Conservation (phyloP, 2,797 vertebrate genomes). For the Pteropus rufus region DNA sequence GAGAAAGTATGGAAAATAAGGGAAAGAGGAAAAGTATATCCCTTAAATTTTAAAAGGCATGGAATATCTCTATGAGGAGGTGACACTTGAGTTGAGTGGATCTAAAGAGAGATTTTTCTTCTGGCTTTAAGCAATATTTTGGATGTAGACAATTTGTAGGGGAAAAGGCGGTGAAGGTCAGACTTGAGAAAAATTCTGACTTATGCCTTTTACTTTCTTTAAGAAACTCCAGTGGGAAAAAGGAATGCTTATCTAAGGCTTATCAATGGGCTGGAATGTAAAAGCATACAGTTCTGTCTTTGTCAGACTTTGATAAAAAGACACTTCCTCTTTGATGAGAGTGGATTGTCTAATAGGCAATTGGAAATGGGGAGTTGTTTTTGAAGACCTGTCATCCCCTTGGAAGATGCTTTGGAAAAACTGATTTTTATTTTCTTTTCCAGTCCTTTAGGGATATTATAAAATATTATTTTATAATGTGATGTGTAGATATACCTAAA, state of each 20-base stretch:
- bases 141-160: not conserved
- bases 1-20: not conserved
- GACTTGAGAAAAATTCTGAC: not conserved
- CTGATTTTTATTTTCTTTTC: not conserved
- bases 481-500: not conserved
- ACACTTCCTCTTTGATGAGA: not conserved
- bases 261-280: not conserved
- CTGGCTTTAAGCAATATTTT: not conserved
- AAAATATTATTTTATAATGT: not conserved
- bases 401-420: not conserved
- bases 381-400: not conserved
- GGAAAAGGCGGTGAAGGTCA: not conserved
- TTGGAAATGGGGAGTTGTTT: not conserved
- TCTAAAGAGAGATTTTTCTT: not conserved
- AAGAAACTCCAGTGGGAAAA: not conserved
- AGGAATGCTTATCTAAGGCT: not conserved
- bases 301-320: not conserved
- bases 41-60: not conserved
- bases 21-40: not conserved
- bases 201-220: not conserved
- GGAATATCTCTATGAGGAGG: not conserved
- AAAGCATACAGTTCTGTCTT: not conserved
- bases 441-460: not conserved
- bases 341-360: not conserved
- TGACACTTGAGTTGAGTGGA: not conserved